phyloP scores from a whole-genome alignment of 2,113 vertebrate species.

The Ptyas mucosa region DNA sequence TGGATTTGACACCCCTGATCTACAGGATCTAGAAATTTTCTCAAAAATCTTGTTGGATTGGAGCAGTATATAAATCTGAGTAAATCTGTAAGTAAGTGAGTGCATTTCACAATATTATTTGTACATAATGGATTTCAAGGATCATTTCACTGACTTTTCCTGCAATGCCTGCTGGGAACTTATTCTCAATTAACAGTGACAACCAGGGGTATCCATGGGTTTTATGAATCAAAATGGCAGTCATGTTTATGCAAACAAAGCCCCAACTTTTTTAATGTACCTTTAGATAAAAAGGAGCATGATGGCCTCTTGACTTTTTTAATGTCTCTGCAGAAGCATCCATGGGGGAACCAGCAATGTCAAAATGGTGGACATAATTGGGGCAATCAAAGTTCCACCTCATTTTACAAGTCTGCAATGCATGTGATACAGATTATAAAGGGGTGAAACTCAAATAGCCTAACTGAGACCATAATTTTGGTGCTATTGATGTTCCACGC shows the following conservation, averaged over 20 bases:
- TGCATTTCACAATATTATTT: not conserved
- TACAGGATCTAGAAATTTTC: not conserved
- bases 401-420: too few relatives aligned
- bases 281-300: too few relatives aligned
- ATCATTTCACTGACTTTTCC: not conserved
- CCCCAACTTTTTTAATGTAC: not conserved
- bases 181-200: not conserved
- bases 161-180: not conserved
- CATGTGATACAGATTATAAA: too few relatives aligned
- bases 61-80: not conserved
- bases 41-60: not conserved
- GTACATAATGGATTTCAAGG: not conserved
- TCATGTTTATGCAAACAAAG: not conserved
- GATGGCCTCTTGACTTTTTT: too few relatives aligned
- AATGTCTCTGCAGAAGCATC: too few relatives aligned
- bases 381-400: too few relatives aligned
- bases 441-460: too few relatives aligned
- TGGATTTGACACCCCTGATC: too few relatives aligned
- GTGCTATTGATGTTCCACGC: too few relatives aligned
- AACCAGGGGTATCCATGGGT: not conserved
- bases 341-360: too few relatives aligned
- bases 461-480: too few relatives aligned
- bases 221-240: not conserved
- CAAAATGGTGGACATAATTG: too few relatives aligned
- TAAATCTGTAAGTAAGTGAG: not conserved